Evolutionary conservation across 2,797 vertebrate species (phyloP), one percentile per base, ranked within the genome.

Genomic region (Scolopax rusticola): DNA sequence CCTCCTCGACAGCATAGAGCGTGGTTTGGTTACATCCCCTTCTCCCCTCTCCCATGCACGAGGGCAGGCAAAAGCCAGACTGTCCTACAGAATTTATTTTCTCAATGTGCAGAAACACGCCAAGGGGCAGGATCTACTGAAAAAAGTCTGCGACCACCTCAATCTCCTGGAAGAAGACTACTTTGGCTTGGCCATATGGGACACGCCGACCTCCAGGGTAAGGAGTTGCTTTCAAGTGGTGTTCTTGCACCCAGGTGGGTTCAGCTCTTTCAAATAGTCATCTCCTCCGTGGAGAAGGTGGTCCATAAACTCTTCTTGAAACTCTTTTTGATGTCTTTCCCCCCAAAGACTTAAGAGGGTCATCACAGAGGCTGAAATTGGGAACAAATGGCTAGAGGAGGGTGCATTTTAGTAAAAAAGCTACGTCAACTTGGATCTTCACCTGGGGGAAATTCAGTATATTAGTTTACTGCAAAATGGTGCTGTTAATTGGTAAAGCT

Each of bases 121-220:
- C 68, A 99, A 99, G 97, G 99, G 99, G 40, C 99, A 99, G 95
- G 99, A 99, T 68, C 97, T 99, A 51, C 99, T 99, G 94, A 98
- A 98, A 84, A 99, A 98, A 97, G 99, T 99, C 57, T 99, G 99
- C 33, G 99, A 99, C 88, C 99, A 99, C 95, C 98, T 99, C 93
- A 99, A 99, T 96, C 98, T 99, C 87, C 97, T 99, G 96, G 99
- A 99, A 97, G 99, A 99, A 95, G 99, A 99, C 97, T 99, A 99
- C 93, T 99, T 99, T 84, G 99, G 99, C 20, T 97, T 99, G 93
- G 98, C 98, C 80, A 97, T 99, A 97, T 99, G 99, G 99, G 99
- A 99, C 92, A 98, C 98, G 0, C 92, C 98, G 41, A 97, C 95
- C 10, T 97, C 98, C 84, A 99, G 99, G 99, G 99, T 99, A 90